These are phyloP conservation scores for Cylindroiulus punctatus DNA, from an alignment of 2,888 invertebrate genomes.

Conservation along the genomic window DNA sequence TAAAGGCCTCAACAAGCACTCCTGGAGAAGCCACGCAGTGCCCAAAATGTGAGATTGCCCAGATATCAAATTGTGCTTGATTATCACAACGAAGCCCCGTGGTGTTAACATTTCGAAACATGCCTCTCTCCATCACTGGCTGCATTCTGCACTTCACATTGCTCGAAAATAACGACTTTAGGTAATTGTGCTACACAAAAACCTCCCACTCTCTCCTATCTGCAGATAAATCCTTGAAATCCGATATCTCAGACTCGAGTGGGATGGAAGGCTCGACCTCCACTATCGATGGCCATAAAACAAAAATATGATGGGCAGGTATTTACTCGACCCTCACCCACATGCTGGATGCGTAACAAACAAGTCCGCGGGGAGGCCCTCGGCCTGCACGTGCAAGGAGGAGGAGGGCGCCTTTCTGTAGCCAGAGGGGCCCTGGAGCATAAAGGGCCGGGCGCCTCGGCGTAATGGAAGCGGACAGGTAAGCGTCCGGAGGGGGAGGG, in stretches of 20 bases:
- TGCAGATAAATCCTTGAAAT: background rate
- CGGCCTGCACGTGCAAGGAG: background rate
- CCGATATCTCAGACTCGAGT: background rate
- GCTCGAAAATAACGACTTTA: no score
- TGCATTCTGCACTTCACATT: no score
- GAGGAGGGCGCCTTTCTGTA: background rate
- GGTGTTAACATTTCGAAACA: no score
- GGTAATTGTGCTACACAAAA: no score
- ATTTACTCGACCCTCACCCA: conserved; percentile 43
- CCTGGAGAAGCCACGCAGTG: no score
- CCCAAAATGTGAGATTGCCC: no score
- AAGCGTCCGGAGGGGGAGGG: background rate
- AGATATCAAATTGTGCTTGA: no score
- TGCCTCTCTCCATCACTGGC: no score
- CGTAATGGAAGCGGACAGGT: conserved; percentile 30
- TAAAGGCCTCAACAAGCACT: no score
- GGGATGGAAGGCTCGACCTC: background rate
- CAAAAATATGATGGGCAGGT: background rate
- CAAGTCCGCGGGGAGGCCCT: background rate
- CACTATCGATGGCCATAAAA: background rate
- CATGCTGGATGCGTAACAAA: background rate
- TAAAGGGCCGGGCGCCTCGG: background rate
- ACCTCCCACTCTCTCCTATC: no score
- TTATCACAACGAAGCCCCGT: no score
- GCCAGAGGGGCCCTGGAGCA: background rate